Evolutionary conservation across 2,113 vertebrate species (phyloP), one percentile per base, ranked within the genome.

Genomic region (Urocitellus parryii): DNA sequence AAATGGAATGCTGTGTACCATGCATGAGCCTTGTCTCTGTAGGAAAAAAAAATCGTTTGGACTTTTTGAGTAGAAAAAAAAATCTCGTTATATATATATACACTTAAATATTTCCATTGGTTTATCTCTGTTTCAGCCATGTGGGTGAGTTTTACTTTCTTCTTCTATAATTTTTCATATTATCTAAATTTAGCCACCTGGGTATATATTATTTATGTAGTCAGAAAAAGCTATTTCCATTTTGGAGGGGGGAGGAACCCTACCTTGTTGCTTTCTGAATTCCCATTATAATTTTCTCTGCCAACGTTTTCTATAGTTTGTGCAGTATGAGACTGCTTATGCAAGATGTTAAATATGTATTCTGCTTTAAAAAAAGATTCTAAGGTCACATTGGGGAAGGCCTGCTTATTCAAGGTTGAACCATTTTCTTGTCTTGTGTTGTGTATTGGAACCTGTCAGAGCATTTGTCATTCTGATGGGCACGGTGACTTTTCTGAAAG

Each of bases 151-250:
- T 92, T 91, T 82, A 76, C 73, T 74, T 91, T 93, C 56, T 90
- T 74, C 68, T 85, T 51, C 70, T 94, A n/a, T 95, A 67, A 89
- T 96, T 94, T 96, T 96, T 95, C 58, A 70, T 72, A 22, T 76
- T 72, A 77, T 65, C 32, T 96, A 94, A 96, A 84, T 92, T 87
- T 90, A 92, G 80, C 70, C 51, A 5, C n/a, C 24, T 10, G 11
- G 86, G 45, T 80, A 39, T 95, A 4, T 67, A 89, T 82, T 96
- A 92, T 96, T 97, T 89, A 87, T 84, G 70, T 58, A 94, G 93
- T 90, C 84, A 93, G 76, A 76, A 53, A 94, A 82, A 79, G 83
- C 17, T 25, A 81, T 91, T 97, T 96, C 87, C 32, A 63, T 93
- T 77, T 93, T 68, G 83, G 84, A 90, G 93, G 5, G 22, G 25